Base-by-base conservation (phyloP, 2,113 vertebrate species). In the Gorsachius goisagi region DNA sequence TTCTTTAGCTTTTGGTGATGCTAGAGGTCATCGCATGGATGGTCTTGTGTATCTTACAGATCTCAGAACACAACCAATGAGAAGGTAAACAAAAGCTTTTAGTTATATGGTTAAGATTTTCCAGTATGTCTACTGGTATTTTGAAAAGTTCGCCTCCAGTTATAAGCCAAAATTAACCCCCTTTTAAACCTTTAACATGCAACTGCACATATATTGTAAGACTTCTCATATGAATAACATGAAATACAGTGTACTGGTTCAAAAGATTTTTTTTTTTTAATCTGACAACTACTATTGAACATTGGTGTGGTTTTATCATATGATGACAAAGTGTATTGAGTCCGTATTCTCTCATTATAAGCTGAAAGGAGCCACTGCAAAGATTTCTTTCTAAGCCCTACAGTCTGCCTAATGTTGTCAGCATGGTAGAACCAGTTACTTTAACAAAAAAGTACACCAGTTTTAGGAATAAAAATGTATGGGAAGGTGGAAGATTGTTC, bases 21-120 rank as follows among this genome's bases (percentile, higher is more conserved):
- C 97, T 58, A 96, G 97, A 93, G 97, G 97, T 47, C 98, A 98
- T 92, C 77, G 58, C 74, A 98, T 98, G 92, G 97, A 98, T 91
- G 97, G 97, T 84, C 91, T 85, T 15, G 97, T 98, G 20, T 98
- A 98, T 78, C 93, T 98, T 83, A 92, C 94, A 44, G 98, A 98
- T 85, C 97, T 98, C 85, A 95, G 97, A 94, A 97, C 97, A 59
- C 97, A 96, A 32, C 97, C 97, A 2, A 97, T 97, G 95, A 96
- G 98, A 97, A 98, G 97, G 97, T 98, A 95, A 96, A 45, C n/a
- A 59, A 39, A 79, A 37, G 28, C 16, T 55, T 92, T 77, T 20
- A 37, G 8, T 32, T 22, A 1, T 30, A 6, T 26, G 27, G 24
- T 64, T 59, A 21, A 75, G 26, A 63, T 74, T 87, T 50, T 90